Evolutionary conservation across 1,140 invertebrate species (phyloP).

Genomic region (Drosophila teissieri): DNA sequence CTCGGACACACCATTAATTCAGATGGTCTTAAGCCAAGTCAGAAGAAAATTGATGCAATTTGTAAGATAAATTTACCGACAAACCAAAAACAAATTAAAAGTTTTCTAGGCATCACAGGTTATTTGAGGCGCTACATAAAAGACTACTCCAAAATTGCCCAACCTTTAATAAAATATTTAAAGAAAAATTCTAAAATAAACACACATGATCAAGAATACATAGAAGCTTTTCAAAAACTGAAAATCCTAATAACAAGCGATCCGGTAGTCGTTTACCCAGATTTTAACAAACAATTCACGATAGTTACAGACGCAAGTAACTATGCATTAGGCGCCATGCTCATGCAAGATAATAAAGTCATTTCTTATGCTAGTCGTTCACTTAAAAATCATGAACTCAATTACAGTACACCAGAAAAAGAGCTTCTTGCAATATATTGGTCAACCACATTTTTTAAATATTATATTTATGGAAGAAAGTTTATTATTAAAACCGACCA

Average conservation of each 20-base stretch:
- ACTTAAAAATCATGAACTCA: conserved; percentile 3
- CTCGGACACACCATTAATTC: too few species aligned
- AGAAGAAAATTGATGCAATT: too few species aligned
- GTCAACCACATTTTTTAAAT: conserved; percentile 18
- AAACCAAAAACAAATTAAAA: too few species aligned
- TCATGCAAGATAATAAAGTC: conserved; percentile 10
- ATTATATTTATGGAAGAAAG: conserved; percentile 25
- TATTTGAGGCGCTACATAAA: too few species aligned
- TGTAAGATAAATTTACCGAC: too few species aligned
- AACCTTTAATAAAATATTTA: too few species aligned
- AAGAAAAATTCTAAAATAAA: too few species aligned
- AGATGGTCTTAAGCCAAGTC: too few species aligned
- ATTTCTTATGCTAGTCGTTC: conserved; percentile 1
- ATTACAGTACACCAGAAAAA: conserved; percentile 20
- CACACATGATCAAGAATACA: too few species aligned
- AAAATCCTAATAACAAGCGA: conserved; percentile 9
- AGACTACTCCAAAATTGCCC: too few species aligned
- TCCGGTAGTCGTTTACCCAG: conserved; percentile 6
- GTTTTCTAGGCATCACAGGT: too few species aligned
- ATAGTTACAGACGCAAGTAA: conserved; percentile 33
- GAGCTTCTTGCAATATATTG: too few species aligned
- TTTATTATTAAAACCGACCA: conserved; percentile 16
- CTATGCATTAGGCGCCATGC: conserved; percentile 26
- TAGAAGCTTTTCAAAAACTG: conserved; percentile 12
- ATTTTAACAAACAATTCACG: conserved; percentile 25